A percentile compares a stretch with the other conserved stretches of the same genome.
Conservation (phyloP, 2,888 invertebrate species). For the Agrypnus murinus region DNA sequence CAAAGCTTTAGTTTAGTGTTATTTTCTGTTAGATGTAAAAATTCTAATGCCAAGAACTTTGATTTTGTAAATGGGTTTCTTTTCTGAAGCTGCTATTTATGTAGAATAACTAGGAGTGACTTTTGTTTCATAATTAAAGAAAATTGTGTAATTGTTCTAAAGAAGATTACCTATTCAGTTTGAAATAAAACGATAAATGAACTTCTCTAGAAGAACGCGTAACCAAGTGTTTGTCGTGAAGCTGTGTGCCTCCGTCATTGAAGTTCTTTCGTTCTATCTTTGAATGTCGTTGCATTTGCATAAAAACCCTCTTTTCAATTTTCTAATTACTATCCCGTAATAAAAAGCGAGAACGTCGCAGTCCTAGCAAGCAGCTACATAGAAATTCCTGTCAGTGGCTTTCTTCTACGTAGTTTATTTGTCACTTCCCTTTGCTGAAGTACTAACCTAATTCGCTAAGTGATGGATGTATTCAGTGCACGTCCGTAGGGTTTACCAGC, state of each 20-base stretch:
- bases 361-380: conserved; percentile 40
- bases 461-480: conserved; percentile 61
- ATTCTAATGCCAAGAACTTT: too few species aligned
- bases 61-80: too few species aligned
- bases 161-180: too few species aligned
- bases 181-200: too few species aligned
- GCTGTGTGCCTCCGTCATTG: background rate
- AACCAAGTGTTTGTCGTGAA: too few species aligned
- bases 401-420: conserved; percentile 52
- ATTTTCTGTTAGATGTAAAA: too few species aligned
- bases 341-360: conserved; percentile 25
- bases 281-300: conserved; percentile 23
- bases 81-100: too few species aligned
- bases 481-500: conserved; percentile 57
- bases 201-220: too few species aligned
- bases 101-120: too few species aligned
- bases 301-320: conserved; percentile 30
- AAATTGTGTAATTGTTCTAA: too few species aligned
- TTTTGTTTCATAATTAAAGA: too few species aligned
- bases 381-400: conserved; percentile 51
- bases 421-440: conserved; percentile 53
- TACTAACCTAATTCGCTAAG: conserved; percentile 57
- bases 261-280: background rate
- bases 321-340: conserved; percentile 40
- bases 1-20: too few species aligned